phyloP scores from a whole-genome alignment of 2,113 vertebrate species.

The Tiliqua scincoides region DNA sequence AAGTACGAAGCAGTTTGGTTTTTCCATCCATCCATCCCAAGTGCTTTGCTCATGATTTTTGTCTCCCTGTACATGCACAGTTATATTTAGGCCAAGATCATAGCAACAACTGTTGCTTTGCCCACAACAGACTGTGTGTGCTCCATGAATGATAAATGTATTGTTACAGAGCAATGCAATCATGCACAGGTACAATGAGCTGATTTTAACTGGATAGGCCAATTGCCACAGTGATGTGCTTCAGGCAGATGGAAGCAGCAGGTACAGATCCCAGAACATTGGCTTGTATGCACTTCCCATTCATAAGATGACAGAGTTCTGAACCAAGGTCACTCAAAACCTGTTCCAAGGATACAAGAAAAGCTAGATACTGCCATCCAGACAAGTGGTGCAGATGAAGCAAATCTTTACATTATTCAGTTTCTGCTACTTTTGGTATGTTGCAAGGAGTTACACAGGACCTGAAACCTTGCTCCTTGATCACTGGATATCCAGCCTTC shows the following conservation, averaged over 20 bases:
- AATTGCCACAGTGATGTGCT: not conserved
- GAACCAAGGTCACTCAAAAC: not conserved
- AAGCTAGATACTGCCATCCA: not conserved
- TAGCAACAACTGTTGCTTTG: not conserved
- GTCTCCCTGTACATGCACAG: not conserved
- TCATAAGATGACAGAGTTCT: not conserved
- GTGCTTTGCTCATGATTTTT: not conserved
- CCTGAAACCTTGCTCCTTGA: no score
- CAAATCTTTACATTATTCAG: not conserved
- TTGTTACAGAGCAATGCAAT: not conserved
- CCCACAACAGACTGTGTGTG: not conserved
- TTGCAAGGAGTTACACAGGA: no score
- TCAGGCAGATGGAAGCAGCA: not conserved
- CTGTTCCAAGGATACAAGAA: not conserved
- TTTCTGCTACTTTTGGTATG: no score
- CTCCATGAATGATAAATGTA: not conserved
- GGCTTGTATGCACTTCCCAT: no score
- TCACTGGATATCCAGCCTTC: no score
- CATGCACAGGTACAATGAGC: conserved; percentile 41
- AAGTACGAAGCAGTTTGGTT: not conserved
- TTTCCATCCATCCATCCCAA: not conserved
- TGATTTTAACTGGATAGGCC: not conserved
- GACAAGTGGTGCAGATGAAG: not conserved
- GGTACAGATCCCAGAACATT: not conserved
- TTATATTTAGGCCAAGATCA: conserved; percentile 12